Percentiles rank a stretch among this genome's conserved stretches.
These are phyloP conservation scores for Bombus vancouverensis DNA, from an alignment of 1,140 invertebrate species.

Conservation along the genomic window DNA sequence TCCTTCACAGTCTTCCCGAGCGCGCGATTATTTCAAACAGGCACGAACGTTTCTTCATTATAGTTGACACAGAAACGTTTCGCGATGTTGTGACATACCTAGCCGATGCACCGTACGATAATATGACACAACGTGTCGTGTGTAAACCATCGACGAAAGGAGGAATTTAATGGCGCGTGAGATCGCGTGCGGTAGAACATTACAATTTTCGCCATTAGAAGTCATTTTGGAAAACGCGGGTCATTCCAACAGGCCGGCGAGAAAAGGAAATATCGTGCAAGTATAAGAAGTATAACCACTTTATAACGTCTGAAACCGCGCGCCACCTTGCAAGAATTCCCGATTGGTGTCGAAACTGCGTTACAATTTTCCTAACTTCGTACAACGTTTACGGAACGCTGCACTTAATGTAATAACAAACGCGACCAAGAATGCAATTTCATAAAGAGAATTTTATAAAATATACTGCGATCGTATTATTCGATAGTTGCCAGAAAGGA, in stretches of 20 bases:
- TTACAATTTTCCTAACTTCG: not conserved
- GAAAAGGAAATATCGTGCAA: not conserved
- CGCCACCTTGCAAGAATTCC: not conserved
- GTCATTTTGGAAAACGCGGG: slow-evolving; percentile 30
- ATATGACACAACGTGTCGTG: slow-evolving; percentile 20
- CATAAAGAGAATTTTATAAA: not conserved
- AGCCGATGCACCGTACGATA: not conserved
- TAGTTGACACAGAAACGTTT: slow-evolving; percentile 8
- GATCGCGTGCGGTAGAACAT: slow-evolving; percentile 16
- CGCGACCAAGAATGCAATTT: not conserved
- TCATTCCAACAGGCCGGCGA: not conserved
- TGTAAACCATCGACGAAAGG: slow-evolving; percentile 31
- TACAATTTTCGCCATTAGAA: slow-evolving; percentile 32
- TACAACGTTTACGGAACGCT: not conserved
- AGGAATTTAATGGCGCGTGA: slow-evolving; percentile 31
- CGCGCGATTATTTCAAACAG: slow-evolving; percentile 14
- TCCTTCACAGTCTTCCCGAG: not conserved
- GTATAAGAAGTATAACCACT: not conserved
- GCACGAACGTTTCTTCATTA: slow-evolving; percentile 16
- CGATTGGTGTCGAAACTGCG: not conserved
- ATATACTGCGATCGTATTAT: not conserved
- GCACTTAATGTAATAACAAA: not conserved
- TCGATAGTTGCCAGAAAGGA: not conserved
- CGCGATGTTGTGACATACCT: not conserved
- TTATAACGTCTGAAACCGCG: not conserved